A percentile compares a stretch with the other conserved stretches of the same genome.
Evolutionary conservation across 1,140 invertebrate genomes (phyloP).

Genomic region (Chrysomallon squamiferum): DNA sequence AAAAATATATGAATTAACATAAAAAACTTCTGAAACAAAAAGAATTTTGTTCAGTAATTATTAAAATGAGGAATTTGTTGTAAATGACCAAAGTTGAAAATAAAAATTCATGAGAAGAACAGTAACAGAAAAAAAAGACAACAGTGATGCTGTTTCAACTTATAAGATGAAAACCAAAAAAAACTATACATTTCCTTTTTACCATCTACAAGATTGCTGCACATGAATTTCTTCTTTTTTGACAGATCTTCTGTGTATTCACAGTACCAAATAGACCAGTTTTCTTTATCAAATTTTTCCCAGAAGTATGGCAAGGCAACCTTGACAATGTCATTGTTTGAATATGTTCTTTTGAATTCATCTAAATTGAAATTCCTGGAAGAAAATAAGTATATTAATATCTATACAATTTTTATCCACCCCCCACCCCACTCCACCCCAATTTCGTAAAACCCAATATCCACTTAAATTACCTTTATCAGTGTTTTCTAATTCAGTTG

Average conservation of each 20-base stretch:
- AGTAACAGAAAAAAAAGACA: too few species aligned
- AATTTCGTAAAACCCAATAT: too few species aligned
- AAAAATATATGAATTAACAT: slow-evolving; percentile 10
- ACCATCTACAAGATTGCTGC: slow-evolving; percentile 92
- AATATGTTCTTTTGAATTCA: slow-evolving; percentile 96
- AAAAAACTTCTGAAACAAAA: too few species aligned
- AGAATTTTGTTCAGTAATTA: too few species aligned
- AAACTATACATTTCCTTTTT: too few species aligned
- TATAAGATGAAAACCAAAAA: too few species aligned
- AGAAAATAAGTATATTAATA: slow-evolving; percentile 18
- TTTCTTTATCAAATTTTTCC: slow-evolving; percentile 95
- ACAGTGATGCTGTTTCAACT: too few species aligned
- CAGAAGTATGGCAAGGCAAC: slow-evolving; percentile 98
- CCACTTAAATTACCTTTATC: too few species aligned
- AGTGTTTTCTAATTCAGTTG: too few species aligned
- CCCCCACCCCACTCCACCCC: too few species aligned
- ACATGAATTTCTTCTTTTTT: slow-evolving; percentile 88
- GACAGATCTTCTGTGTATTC: slow-evolving; percentile 92
- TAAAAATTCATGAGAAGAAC: too few species aligned
- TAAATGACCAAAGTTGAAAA: background rate
- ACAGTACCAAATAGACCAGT: slow-evolving; percentile 97
- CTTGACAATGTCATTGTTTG: slow-evolving; percentile 88
- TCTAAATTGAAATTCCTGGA: slow-evolving; percentile 91
- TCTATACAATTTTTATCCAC: background rate
- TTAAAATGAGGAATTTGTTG: background rate